Evolutionary conservation across 1,140 invertebrate genomes (phyloP), one percentile per base, ranked within the genome.

Genomic region (Bacillus rossius): DNA sequence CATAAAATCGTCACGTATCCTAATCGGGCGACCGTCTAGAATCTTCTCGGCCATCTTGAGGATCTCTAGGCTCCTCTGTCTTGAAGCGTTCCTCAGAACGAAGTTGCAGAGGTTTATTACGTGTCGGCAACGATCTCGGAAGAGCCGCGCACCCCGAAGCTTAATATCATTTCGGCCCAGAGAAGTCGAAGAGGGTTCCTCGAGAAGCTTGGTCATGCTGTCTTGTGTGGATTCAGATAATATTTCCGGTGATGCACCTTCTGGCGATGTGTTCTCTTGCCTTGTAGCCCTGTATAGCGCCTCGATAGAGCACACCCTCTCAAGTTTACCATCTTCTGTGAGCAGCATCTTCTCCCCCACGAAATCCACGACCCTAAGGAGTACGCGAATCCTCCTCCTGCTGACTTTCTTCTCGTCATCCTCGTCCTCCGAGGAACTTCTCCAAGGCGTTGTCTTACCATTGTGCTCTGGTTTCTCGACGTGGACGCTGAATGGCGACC

Each of bases 271-370:
- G 29, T 34, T 34, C 29, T 34, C 29, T 7, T 4, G 29, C 29
- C 29, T 4, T 4, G 29, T 34, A 10, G 29, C 29, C 5, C 29
- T 34, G 29, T 34, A 34, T 4, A 34, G 29, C 29, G 29, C 29
- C 29, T 34, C 29, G 29, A 34, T 34, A 10, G 48, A 48, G 14
- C 22, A 16, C 22, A 56, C 14, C 25, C 34, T 47, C 42, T 41
- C 17, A 13, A 56, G 42, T 19, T 56, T 48, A n/a, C 54, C 54
- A 20, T 56, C 54, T n/a, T 56, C 42, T 14, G 54, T 47, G 3
- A 56, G 8, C 16, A 56, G 3, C 54, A 56, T 56, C n/a, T 56
- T 48, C 25, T 56, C 54, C 25, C 41, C 16, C 2, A 56, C 22
- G 37, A 56, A 56, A 20, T 56, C 54, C 4, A 56, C 54, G 7